A percentile compares a stretch with the other conserved stretches of the same genome.
These are phyloP conservation scores for Prenolepis imparis DNA, from an alignment of 2,888 invertebrate species.

Conservation along the genomic window DNA sequence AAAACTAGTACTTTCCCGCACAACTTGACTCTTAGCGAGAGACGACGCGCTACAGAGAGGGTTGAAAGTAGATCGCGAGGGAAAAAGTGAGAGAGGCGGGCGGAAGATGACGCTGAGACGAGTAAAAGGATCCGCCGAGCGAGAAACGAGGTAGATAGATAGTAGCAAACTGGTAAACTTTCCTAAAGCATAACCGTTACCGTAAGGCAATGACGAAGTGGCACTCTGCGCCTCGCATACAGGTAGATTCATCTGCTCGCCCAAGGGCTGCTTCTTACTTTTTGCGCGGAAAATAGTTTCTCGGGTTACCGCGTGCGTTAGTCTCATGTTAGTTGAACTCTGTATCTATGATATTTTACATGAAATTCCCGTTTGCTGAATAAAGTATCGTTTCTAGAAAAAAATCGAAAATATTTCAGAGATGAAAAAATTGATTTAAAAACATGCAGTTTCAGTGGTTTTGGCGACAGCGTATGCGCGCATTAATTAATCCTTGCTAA, in stretches of 20 bases:
- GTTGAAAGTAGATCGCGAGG: constrained; percentile 65
- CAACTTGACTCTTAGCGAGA: constrained; percentile 72
- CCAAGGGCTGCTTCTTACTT: constrained; percentile 54
- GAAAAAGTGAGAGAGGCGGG: constrained; percentile 42
- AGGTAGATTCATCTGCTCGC: constrained; percentile 73
- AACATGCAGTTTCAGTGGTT: background rate
- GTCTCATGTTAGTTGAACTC: constrained; percentile 46
- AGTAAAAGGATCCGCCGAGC: constrained; percentile 39
- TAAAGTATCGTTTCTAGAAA: background rate
- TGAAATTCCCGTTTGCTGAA: background rate
- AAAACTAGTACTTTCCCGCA: constrained; percentile 42
- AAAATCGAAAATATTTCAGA: background rate
- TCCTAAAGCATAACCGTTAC: constrained; percentile 78
- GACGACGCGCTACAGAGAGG: constrained; percentile 62
- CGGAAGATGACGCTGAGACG: constrained; percentile 25
- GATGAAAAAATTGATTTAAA: background rate
- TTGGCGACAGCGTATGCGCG: too few species aligned
- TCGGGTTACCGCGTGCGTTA: constrained; percentile 40
- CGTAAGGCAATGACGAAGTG: constrained; percentile 80
- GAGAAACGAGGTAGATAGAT: constrained; percentile 52
- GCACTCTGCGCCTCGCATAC: constrained; percentile 74
- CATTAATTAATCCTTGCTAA: background rate
- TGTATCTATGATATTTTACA: constrained; percentile 11
- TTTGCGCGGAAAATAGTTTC: constrained; percentile 48
- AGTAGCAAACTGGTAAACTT: constrained; percentile 77